Evolutionary conservation across 2,797 vertebrate genomes (phyloP).

Genomic region (Geotrypetes seraphini): DNA sequence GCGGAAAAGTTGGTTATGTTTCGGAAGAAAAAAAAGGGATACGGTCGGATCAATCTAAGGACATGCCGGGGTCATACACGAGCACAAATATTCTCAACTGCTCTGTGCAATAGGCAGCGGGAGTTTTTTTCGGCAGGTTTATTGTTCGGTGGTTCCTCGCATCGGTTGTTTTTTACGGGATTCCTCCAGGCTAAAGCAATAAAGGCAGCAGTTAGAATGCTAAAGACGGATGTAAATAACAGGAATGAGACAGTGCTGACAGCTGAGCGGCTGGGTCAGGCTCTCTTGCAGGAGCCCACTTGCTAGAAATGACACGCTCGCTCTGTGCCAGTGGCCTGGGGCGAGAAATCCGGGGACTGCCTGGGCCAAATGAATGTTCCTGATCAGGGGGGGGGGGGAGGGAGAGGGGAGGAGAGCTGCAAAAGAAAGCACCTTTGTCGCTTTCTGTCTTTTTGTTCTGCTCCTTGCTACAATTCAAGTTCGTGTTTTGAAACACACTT

Average conservation of each 20-base stretch:
- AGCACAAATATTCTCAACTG: slow-evolving; percentile 45
- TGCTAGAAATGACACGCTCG: slow-evolving; percentile 77
- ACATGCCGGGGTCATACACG: slow-evolving; percentile 52
- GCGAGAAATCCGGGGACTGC: slow-evolving; percentile 62
- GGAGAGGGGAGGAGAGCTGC: neutral
- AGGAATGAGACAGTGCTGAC: slow-evolving; percentile 90
- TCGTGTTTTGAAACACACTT: no score
- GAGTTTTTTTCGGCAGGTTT: slow-evolving; percentile 53
- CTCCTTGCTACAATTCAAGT: no score
- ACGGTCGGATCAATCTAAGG: slow-evolving; percentile 45
- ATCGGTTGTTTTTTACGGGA: slow-evolving; percentile 73
- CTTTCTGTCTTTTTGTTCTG: no score
- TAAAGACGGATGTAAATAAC: slow-evolving; percentile 99
- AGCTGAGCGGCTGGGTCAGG: slow-evolving; percentile 85
- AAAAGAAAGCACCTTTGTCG: neutral
- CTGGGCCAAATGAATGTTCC: slow-evolving; percentile 64
- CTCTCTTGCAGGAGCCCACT: slow-evolving; percentile 80
- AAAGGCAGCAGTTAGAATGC: slow-evolving; percentile 98
- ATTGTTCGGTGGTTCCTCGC: slow-evolving; percentile 72
- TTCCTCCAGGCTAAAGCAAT: slow-evolving; percentile 97
- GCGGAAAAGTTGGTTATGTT: slow-evolving; percentile 21
- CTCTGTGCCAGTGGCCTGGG: slow-evolving; percentile 67
- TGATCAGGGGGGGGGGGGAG: slow-evolving; percentile 25
- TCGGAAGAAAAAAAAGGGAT: slow-evolving; percentile 10
- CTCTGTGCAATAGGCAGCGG: slow-evolving; percentile 34